Evolutionary conservation across 2,113 vertebrate species (phyloP).

Genomic region (Brachypteracias leptosomus): DNA sequence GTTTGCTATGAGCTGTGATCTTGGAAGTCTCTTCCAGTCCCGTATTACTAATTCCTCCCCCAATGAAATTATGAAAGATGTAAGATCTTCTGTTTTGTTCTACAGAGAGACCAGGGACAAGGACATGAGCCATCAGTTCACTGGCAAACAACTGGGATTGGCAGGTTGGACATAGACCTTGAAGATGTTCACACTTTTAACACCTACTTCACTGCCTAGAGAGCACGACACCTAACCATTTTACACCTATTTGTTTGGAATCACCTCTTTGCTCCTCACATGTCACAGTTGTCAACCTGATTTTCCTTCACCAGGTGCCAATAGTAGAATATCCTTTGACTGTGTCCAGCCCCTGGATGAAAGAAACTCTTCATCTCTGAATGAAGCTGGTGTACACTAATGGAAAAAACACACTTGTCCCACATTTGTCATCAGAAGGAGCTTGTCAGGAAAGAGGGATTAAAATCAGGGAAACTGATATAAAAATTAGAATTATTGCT

Average conservation of each 20-base stretch:
- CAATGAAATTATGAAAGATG: neutral
- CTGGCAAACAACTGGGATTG: neutral
- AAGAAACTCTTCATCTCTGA: neutral
- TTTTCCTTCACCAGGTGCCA: neutral
- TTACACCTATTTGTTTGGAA: neutral
- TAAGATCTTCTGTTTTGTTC: neutral
- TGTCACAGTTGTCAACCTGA: neutral
- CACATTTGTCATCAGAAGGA: neutral
- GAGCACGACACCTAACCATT: neutral
- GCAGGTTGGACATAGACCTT: accelerated
- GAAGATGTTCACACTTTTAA: neutral
- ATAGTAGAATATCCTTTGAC: neutral
- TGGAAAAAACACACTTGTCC: neutral
- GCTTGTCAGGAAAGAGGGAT: neutral
- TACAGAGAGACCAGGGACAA: neutral
- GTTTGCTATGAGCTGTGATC: neutral
- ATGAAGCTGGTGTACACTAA: neutral
- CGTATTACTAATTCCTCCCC: neutral
- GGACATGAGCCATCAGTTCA: neutral
- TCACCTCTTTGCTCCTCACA: neutral
- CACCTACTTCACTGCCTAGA: neutral
- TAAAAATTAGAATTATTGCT: neutral
- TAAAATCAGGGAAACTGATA: neutral
- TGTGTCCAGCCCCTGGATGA: neutral
- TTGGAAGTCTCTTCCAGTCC: neutral